These are phyloP conservation scores for Troides helena DNA, from an alignment of 2,888 invertebrate genomes.

Conservation along the genomic window DNA sequence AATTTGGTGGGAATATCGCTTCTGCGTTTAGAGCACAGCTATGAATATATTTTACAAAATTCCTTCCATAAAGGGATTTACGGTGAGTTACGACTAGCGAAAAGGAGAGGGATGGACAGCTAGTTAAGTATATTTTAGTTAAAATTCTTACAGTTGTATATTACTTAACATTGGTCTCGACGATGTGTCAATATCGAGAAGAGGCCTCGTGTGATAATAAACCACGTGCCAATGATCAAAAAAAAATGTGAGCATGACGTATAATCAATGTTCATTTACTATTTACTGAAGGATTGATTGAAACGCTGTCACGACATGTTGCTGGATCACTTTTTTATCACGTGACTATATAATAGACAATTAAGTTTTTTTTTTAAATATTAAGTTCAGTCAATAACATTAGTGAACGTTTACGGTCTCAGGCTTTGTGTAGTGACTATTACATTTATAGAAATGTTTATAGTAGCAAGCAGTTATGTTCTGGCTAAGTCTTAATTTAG, in stretches of 20 bases:
- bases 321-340: slow-evolving; percentile 6
- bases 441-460: too few relatives aligned
- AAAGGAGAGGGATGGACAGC: too few relatives aligned
- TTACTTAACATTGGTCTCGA: background rate
- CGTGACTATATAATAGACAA: background rate
- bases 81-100: too few relatives aligned
- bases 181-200: background rate
- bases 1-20: too few relatives aligned
- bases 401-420: background rate
- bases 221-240: background rate
- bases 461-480: too few relatives aligned
- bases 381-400: background rate
- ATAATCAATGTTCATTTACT: slow-evolving; percentile 5
- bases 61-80: too few relatives aligned
- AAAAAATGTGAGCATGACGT: slow-evolving; percentile 1
- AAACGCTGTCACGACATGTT: slow-evolving; percentile 12
- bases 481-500: too few relatives aligned
- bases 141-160: background rate
- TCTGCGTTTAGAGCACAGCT: too few relatives aligned
- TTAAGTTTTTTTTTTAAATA: slow-evolving; percentile 11
- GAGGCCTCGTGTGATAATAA: background rate
- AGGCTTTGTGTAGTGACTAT: too few relatives aligned
- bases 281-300: slow-evolving; percentile 16
- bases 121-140: too few relatives aligned
- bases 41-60: too few relatives aligned